Evolutionary conservation across 2,797 vertebrate genomes (phyloP).

Genomic region (Nyctalus aviator): DNA sequence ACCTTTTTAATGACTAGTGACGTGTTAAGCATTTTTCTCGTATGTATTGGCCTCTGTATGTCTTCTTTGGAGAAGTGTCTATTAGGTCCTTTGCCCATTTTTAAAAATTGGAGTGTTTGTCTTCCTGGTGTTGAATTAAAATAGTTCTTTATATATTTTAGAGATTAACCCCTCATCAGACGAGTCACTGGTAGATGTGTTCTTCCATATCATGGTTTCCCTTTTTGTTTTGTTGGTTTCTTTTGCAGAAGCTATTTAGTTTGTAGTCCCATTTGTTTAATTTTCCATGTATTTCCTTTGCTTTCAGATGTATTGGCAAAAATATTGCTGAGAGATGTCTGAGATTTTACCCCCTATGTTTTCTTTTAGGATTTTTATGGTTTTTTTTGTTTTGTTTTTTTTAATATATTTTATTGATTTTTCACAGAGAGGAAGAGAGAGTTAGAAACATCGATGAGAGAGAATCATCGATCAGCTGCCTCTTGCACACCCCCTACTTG

Average conservation of each 20-base stretch:
- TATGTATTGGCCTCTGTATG: neutral
- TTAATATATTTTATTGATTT: no score
- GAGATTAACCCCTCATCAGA: neutral
- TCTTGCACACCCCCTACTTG: no score
- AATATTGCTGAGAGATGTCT: neutral
- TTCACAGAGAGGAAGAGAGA: no score
- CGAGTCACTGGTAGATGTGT: neutral
- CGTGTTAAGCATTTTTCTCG: neutral
- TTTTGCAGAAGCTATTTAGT: neutral
- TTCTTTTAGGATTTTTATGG: neutral
- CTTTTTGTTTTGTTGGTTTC: neutral
- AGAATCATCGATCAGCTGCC: no score
- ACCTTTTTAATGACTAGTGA: neutral
- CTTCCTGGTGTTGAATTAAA: neutral
- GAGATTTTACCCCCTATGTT: neutral
- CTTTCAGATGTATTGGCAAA: neutral
- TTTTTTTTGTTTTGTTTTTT: no score
- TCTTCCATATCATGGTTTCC: neutral
- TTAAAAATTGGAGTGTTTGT: neutral
- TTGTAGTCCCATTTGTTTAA: neutral
- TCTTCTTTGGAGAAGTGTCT: neutral
- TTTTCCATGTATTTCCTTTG: neutral
- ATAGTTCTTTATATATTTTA: neutral
- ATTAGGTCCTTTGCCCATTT: neutral
- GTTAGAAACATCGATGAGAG: no score